A percentile compares a stretch with the other conserved stretches of the same genome.
Conservation (phyloP, 2,797 vertebrate genomes). For the Luscinia megarhynchos region DNA sequence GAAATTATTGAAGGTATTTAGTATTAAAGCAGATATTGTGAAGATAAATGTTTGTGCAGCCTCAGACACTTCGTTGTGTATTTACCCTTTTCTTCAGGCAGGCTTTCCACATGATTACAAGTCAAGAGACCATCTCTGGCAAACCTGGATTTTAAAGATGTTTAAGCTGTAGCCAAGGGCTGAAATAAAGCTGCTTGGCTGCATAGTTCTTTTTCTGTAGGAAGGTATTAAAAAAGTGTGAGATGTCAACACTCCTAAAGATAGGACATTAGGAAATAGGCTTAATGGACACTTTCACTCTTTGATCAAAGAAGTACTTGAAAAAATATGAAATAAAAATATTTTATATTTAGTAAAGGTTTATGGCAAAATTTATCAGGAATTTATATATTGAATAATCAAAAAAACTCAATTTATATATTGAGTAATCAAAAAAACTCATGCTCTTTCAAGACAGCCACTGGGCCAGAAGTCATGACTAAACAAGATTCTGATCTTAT, state of each 20-base stretch:
- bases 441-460: not conserved
- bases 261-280: not conserved
- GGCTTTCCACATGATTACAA: not conserved
- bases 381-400: not conserved
- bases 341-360: not conserved
- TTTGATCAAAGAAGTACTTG: not conserved
- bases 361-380: not conserved
- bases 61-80: not conserved
- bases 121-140: not conserved
- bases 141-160: not conserved
- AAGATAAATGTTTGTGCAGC: conserved; percentile 36
- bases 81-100: conserved; percentile 31
- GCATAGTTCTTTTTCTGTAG: not conserved
- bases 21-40: not conserved
- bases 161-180: conserved; percentile 21
- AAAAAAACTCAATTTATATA: not conserved
- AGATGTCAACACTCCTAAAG: not conserved
- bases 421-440: not conserved
- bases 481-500: not conserved
- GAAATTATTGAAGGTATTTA: conserved; percentile 38
- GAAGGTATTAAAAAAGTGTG: not conserved
- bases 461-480: not conserved
- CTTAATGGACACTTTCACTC: not conserved
- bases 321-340: not conserved
- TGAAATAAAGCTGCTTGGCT: conserved; percentile 32